A percentile compares a stretch with the other conserved stretches of the same genome.
These are phyloP conservation scores for Paramormyrops hopkinsi DNA, from an alignment of 2,797 vertebrate genomes.

Conservation along the genomic window DNA sequence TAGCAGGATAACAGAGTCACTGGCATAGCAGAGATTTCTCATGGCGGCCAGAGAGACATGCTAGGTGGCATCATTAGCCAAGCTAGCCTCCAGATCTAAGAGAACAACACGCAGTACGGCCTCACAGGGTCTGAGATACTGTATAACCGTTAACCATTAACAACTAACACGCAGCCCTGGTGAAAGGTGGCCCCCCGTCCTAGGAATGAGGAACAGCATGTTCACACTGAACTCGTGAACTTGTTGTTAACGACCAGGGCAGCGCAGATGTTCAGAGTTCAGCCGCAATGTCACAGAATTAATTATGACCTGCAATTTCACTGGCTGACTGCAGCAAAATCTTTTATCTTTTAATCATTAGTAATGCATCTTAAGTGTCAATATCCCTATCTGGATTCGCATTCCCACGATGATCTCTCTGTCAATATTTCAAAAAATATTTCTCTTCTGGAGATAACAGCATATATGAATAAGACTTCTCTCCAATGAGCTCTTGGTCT, in stretches of 20 bases:
- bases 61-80: background rate
- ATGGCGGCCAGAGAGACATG: background rate
- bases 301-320: background rate
- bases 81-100: background rate
- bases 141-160: background rate
- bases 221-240: background rate
- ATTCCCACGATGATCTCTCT: background rate
- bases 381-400: background rate
- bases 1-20: conserved; percentile 36
- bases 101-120: background rate
- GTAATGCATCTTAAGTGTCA: background rate
- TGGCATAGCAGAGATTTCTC: conserved; percentile 8
- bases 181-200: background rate
- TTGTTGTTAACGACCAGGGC: background rate
- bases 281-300: background rate
- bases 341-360: background rate
- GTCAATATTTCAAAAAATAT: background rate
- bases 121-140: background rate
- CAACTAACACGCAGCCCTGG: background rate
- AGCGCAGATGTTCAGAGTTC: background rate
- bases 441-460: background rate
- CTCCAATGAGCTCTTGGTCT: background rate
- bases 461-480: background rate
- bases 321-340: background rate
- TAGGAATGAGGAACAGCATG: background rate